Evolutionary conservation across 2,113 vertebrate genomes (phyloP), one percentile per base, ranked within the genome.

Genomic region (Barbus barbus): DNA sequence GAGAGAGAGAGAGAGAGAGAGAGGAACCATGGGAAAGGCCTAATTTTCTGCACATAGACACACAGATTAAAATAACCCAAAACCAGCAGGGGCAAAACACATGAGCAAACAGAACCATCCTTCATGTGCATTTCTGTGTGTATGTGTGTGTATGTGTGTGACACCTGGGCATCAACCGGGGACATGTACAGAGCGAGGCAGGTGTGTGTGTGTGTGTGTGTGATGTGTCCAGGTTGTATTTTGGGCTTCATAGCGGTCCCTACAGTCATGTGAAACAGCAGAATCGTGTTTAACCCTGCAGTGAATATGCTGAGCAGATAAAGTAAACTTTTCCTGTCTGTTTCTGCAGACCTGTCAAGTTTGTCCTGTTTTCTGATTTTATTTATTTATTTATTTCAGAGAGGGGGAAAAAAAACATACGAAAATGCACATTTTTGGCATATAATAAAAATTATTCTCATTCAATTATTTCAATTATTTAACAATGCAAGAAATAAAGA

Each of bases 11-110:
- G 86, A 86, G 85, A 89, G 83, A 44, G 83, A 87, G 85, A 71
- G 83, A 72, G 82, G 65, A 76, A 86, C 84, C 87, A 83, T 56
- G 87, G 92, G 86, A 28, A 88, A 91, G 80, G 24, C 65, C 79
- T 81, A 81, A 18, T 81, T 81, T 81, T 53, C 36, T 65, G 78
- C 38, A 16, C 4, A 46, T 65, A 80, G 38, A 80, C 6, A 24
- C 56, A 46, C 61, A 36, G 79, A 81, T 63, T 63, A 79, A 79
- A 79, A 81, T 81, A 67, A 81, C 79, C 12, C 79, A 67, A 56
- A 81, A 81, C 61, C 63, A 81, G 78, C 61, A 80, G 75, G 22
- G 75, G 75, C 51, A 60, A 41, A 78, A 80, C 78, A 81, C 26
- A 69, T 67, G 61, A 81, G 26, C 60, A 67, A 51, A 69, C 61